Base-by-base conservation (phyloP, 2,113 vertebrate species). In the Peucedramus taeniatus region DNA sequence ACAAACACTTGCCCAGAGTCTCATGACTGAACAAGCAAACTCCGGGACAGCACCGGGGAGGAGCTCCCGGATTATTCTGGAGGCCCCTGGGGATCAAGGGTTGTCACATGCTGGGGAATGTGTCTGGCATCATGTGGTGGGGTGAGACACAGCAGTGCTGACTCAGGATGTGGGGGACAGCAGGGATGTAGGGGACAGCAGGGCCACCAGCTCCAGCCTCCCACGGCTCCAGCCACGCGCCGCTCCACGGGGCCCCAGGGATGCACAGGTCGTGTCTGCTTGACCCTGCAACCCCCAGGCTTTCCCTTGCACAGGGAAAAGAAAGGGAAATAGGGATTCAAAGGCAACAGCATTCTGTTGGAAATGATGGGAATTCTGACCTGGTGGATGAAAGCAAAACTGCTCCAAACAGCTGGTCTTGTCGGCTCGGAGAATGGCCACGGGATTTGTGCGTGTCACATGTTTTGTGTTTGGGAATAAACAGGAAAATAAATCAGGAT, bases 91-190 rank as follows among this genome's bases (percentile, higher is more conserved):
- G 87, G 81, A 89, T 69, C 76, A 4, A 31, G 72, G 89, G 64
- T 80, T 72, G 93, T 96, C 96, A 95, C 95, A 92, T 96, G 94
- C 90, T 3, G 24, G 45, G 59, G 33, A 42, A 85, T 90, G 87
- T 72, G 92, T 83, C 92, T 79, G 90, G 94, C 86, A 86, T 89
- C 79, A 22, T 71, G 90, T 3, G 53, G 51, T 11, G 61, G 90
- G 74, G 69, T 39, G 96, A 93, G 91, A 63, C 87, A 49, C 54
- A 13, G 94, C 92, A 71, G 24, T 89, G 95, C 92, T 96, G 96
- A 97, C 81, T 97, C 95, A 94, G 47, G 47, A 50, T 5, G 42
- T 22, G 14, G 13, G 74, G 83, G 71, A 57, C 51, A 69, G 65
- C 65, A 44, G 54, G 54, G 37, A 37, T 6, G 17, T 21, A 23